Conservation (phyloP, 2,888 invertebrate species). For the Cactoblastis cactorum region DNA sequence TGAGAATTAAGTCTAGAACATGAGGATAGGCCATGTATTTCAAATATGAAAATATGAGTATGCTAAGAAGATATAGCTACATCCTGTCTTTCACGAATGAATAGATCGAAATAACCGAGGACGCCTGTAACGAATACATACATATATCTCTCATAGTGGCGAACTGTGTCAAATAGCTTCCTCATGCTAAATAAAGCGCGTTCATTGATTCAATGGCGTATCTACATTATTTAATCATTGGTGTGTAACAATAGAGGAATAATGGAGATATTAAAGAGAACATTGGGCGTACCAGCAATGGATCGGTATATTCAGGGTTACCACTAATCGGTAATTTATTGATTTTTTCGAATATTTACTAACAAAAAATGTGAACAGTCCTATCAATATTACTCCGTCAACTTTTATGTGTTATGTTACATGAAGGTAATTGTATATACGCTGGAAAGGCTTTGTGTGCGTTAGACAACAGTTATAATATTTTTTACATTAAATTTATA, state of each 20-base stretch:
- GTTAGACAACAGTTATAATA: no score
- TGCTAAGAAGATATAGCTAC: background rate
- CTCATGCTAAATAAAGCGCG: conserved; percentile 24
- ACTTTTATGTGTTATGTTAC: no score
- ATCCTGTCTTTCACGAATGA: conserved; percentile 13
- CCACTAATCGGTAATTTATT: background rate
- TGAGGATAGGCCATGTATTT: no score
- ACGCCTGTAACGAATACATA: conserved; percentile 14
- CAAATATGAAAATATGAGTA: no score
- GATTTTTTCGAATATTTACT: no score
- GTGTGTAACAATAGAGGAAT: conserved; percentile 13
- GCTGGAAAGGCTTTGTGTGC: no score
- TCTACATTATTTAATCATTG: conserved; percentile 35
- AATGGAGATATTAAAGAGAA: background rate
- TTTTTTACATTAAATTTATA: no score
- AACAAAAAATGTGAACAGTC: no score
- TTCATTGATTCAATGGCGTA: conserved; percentile 29
- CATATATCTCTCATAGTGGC: conserved; percentile 21
- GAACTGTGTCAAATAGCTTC: conserved; percentile 34
- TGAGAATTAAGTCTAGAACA: no score
- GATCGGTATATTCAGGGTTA: conserved; percentile 26
- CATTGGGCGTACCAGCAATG: conserved; percentile 22
- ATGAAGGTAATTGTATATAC: no score
- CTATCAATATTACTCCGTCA: no score
- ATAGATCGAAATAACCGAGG: conserved; percentile 16